phyloP scores from a whole-genome alignment of 1,140 invertebrate species.

The Drosophila kohkoa region DNA sequence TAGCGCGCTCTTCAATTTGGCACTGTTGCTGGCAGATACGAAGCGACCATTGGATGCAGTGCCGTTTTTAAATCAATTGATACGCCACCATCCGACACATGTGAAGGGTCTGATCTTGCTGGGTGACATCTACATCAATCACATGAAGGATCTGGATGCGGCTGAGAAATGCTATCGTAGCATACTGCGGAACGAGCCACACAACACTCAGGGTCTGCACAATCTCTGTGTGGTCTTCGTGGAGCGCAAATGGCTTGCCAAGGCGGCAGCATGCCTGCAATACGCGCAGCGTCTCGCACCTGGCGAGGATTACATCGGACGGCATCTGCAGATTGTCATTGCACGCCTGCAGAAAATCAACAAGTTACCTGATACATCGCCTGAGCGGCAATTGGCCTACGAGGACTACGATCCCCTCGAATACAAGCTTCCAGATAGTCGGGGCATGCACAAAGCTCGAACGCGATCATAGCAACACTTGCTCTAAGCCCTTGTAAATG shows the following conservation, averaged over 20 bases:
- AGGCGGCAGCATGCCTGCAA: conserved; percentile 93
- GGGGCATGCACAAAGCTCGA: conserved; percentile 46
- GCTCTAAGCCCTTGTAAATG: conserved; percentile 3
- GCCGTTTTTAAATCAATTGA: conserved; percentile 95
- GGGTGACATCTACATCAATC: conserved; percentile 98
- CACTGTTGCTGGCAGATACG: conserved; percentile 94
- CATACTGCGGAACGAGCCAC: conserved; percentile 94
- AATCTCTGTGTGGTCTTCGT: conserved; percentile 98
- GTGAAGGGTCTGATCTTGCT: conserved; percentile 97
- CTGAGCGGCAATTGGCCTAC: conserved; percentile 79
- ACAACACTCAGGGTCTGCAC: conserved; percentile 97
- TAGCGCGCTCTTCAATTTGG: conserved; percentile 97
- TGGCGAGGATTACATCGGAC: conserved; percentile 94
- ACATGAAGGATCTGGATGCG: conserved; percentile 96
- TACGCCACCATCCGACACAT: conserved; percentile 96
- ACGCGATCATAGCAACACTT: conserved; percentile 58
- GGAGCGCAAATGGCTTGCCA: conserved; percentile 92
- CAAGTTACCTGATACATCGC: conserved; percentile 78
- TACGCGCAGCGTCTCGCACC: conserved; percentile 92
- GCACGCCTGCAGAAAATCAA: conserved; percentile 78
- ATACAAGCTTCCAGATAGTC: conserved; percentile 58
- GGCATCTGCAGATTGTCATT: conserved; percentile 88
- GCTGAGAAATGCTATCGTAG: conserved; percentile 97
- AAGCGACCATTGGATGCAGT: conserved; percentile 95
- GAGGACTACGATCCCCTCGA: conserved; percentile 78